phyloP scores from a whole-genome alignment of 2,797 vertebrate species.

The Nyctibius grandis region DNA sequence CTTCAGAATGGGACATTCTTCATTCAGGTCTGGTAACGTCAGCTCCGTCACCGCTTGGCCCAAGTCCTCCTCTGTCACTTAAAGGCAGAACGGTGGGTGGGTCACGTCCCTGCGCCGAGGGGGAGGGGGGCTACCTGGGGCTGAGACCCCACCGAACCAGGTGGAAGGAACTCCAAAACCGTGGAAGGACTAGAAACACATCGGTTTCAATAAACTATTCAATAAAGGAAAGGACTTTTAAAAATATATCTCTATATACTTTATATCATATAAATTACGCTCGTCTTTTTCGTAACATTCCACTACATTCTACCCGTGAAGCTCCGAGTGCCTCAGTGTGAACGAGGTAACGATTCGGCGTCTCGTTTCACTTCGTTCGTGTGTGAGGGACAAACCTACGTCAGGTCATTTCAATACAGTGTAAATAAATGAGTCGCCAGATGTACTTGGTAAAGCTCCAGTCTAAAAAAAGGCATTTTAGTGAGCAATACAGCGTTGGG shows the following conservation, averaged over 20 bases:
- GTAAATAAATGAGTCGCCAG: background rate
- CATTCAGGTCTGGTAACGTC: conserved; percentile 15
- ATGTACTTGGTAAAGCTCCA: background rate
- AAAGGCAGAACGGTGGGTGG: background rate
- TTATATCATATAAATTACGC: conserved; percentile 37
- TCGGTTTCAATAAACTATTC: background rate
- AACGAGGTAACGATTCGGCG: background rate
- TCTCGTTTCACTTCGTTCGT: background rate
- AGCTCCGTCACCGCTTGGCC: background rate
- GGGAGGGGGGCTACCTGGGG: background rate
- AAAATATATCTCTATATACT: conserved; percentile 64
- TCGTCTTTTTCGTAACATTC: background rate
- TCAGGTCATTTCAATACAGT: background rate
- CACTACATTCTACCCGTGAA: background rate
- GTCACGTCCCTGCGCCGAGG: background rate
- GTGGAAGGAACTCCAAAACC: background rate
- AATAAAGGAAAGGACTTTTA: conserved; percentile 21
- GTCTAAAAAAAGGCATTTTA: background rate
- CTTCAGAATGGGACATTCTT: conserved; percentile 53
- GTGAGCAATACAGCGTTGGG: background rate
- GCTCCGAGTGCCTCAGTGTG: background rate
- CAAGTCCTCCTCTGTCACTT: background rate
- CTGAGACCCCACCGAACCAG: background rate
- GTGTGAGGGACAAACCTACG: background rate
- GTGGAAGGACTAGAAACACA: background rate